Evolutionary conservation across 2,888 invertebrate species (phyloP).

Genomic region (Drosophila aldrichi): DNA sequence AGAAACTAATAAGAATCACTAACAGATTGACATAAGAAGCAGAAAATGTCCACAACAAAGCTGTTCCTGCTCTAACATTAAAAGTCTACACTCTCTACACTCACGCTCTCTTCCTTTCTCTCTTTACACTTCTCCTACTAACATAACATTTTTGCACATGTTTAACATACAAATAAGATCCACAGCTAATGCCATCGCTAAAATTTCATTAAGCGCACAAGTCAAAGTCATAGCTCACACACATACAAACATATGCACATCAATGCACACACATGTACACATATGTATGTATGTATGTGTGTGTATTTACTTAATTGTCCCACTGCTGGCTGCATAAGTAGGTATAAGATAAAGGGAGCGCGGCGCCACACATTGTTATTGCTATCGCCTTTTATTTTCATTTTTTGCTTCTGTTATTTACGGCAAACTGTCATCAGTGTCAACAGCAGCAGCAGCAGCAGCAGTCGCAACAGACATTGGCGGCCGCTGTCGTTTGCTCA

Average conservation of each 20-base stretch:
- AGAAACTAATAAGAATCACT: neutral
- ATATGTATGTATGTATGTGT: neutral
- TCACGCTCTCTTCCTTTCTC: neutral
- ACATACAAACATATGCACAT: neutral
- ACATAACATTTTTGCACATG: conserved; percentile 7
- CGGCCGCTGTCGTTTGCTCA: conserved; percentile 67
- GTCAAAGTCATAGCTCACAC: no score
- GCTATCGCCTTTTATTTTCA: conserved; percentile 28
- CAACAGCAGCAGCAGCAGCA: conserved; percentile 36
- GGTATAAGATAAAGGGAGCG: conserved; percentile 18
- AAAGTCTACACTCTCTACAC: neutral
- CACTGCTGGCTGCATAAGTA: conserved; percentile 25
- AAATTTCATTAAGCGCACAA: conserved; percentile 13
- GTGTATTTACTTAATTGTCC: conserved; percentile 30
- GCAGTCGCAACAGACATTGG: conserved; percentile 59
- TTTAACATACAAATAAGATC: conserved; percentile 14
- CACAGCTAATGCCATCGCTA: conserved; percentile 13
- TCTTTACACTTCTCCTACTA: neutral
- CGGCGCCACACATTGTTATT: conserved; percentile 28
- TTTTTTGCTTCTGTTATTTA: conserved; percentile 40
- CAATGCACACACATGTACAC: neutral
- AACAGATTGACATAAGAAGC: no score
- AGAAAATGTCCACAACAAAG: neutral
- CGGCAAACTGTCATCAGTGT: conserved; percentile 61
- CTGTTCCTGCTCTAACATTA: neutral